Percentiles rank a stretch among this genome's conserved stretches.
These are phyloP conservation scores for Anomalospiza imberbis DNA, from an alignment of 2,797 vertebrate genomes.

Conservation along the genomic window DNA sequence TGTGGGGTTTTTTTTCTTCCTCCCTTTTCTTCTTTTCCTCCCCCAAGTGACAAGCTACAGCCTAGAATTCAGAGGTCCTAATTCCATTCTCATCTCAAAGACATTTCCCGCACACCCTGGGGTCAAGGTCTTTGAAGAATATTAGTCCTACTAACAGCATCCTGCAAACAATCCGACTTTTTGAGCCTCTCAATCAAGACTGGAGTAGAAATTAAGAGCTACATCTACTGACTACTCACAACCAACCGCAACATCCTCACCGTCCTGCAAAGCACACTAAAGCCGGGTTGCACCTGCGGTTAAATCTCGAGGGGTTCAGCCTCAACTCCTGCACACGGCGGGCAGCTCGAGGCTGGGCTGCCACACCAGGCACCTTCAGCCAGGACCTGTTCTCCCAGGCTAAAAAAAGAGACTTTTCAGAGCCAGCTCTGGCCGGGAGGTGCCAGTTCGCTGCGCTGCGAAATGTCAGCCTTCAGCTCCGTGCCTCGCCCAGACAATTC, in stretches of 20 bases:
- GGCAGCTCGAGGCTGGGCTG: rapidly evolving
- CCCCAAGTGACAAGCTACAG: not conserved
- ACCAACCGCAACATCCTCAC: not conserved
- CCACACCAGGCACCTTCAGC: not conserved
- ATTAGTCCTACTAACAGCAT: not conserved
- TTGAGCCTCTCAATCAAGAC: not conserved
- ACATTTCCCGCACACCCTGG: not conserved
- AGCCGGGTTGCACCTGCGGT: not conserved
- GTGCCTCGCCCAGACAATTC: not conserved
- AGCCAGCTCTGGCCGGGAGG: not conserved
- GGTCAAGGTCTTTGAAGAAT: not conserved
- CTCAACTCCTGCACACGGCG: rapidly evolving
- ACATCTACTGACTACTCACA: not conserved
- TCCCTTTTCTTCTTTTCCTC: not conserved
- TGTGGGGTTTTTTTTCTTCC: not conserved
- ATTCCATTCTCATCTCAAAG: not conserved
- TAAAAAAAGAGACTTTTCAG: not conserved
- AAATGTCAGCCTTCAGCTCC: not conserved
- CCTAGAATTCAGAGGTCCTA: not conserved
- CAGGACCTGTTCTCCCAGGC: not conserved
- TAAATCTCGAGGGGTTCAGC: too few species aligned
- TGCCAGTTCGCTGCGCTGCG: not conserved
- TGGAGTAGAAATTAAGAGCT: not conserved
- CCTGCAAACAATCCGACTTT: not conserved
- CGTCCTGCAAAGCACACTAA: not conserved